phyloP scores from a whole-genome alignment of 2,888 invertebrate species.

The Aleiodes testaceus region DNA sequence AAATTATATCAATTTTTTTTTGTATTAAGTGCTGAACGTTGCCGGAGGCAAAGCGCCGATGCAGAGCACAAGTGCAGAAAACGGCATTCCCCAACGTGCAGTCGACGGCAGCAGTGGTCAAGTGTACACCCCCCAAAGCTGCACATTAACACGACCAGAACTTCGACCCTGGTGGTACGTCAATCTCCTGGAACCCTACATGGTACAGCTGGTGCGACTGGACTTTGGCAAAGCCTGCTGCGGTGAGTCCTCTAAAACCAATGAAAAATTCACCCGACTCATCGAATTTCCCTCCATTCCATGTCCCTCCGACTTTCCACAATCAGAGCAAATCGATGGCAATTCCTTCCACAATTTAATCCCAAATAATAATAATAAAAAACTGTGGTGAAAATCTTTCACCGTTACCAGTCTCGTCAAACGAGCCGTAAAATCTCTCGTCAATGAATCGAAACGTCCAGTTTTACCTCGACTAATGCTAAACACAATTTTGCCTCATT shows the following conservation, averaged over 20 bases:
- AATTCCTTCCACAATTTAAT: slow-evolving; percentile 43
- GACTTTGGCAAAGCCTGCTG: slow-evolving; percentile 95
- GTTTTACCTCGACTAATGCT: background rate
- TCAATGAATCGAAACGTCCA: slow-evolving; percentile 11
- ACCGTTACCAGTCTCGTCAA: slow-evolving; percentile 25
- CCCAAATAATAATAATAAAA: slow-evolving; percentile 37
- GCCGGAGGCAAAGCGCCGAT: slow-evolving; percentile 96
- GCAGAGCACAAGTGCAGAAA: slow-evolving; percentile 89
- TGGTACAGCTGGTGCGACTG: slow-evolving; percentile 92
- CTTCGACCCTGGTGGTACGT: slow-evolving; percentile 97
- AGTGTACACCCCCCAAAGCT: slow-evolving; percentile 87
- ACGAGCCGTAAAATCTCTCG: slow-evolving; percentile 23
- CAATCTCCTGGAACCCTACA: slow-evolving; percentile 93
- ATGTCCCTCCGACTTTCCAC: slow-evolving; percentile 46
- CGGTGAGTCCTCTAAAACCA: slow-evolving; percentile 77
- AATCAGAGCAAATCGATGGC: slow-evolving; percentile 56
- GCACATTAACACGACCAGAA: slow-evolving; percentile 89
- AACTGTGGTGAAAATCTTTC: slow-evolving; percentile 52
- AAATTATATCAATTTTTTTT: slow-evolving; percentile 20
- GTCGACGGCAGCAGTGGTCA: slow-evolving; percentile 92
- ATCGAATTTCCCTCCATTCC: slow-evolving; percentile 32
- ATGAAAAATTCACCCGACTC: no score
- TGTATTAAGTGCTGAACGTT: slow-evolving; percentile 91
- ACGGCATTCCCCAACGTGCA: slow-evolving; percentile 91
- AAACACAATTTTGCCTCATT: background rate